Conservation (phyloP, 2,113 vertebrate species). For the Hippocampus mohnikei region DNA sequence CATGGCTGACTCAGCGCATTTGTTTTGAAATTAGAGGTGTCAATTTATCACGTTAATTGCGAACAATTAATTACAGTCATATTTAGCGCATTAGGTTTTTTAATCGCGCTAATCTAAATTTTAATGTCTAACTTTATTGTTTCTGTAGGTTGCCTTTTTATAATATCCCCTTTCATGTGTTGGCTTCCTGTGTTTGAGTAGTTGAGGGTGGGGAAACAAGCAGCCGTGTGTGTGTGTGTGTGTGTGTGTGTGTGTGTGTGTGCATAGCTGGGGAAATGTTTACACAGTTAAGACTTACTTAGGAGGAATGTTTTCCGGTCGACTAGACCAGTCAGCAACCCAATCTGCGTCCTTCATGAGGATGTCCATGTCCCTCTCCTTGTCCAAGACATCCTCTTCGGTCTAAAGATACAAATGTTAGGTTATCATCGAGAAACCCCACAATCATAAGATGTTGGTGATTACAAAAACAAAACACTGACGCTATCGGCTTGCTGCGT, state of each 20-base stretch:
- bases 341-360: slow-evolving; percentile 89
- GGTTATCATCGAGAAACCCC: background rate
- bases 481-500: background rate
- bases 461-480: background rate
- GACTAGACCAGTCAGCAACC: slow-evolving; percentile 97
- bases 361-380: slow-evolving; percentile 87
- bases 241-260: background rate
- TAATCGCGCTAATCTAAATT: too few relatives aligned
- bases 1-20: background rate
- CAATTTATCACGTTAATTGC: too few relatives aligned
- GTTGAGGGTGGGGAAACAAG: background rate
- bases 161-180: too few relatives aligned
- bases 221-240: slow-evolving; percentile 9
- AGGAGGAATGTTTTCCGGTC: slow-evolving; percentile 95
- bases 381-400: slow-evolving; percentile 87
- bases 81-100: too few relatives aligned
- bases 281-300: slow-evolving; percentile 76
- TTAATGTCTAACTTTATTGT: too few relatives aligned
- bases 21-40: too few relatives aligned
- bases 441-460: background rate
- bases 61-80: too few relatives aligned
- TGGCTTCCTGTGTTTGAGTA: too few relatives aligned
- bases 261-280: background rate
- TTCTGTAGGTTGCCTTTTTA: too few relatives aligned
- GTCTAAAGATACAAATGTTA: slow-evolving; percentile 69